Percentiles rank a stretch among this genome's conserved stretches.
Evolutionary conservation across 1,140 invertebrate species (phyloP).

Genomic region (Temnothorax longispinosus): DNA sequence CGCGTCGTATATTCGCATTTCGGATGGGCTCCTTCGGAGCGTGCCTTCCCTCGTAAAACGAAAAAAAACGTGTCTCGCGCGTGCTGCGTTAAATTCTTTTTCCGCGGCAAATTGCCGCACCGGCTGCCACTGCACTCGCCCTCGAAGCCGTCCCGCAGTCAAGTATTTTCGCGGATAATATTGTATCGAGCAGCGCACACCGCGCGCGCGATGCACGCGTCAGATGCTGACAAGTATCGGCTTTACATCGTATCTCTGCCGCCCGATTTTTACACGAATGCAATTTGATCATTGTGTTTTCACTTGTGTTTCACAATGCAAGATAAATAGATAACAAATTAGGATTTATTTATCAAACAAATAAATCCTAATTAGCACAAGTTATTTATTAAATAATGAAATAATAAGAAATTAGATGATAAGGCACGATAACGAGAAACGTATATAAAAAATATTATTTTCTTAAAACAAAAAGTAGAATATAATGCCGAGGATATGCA

Average conservation of each 20-base stretch:
- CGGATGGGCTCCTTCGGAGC: not conserved
- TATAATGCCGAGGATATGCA: not conserved
- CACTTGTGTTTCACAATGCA: not conserved
- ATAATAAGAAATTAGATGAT: not conserved
- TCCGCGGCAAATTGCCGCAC: constrained; percentile 10
- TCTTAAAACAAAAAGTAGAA: not conserved
- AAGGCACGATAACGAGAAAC: not conserved
- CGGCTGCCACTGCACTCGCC: not conserved
- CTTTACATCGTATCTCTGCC: not conserved
- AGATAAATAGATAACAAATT: not conserved
- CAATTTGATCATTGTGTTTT: not conserved
- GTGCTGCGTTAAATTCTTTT: constrained; percentile 5
- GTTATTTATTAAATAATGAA: not conserved
- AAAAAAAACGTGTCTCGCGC: not conserved
- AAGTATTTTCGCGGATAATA: constrained; percentile 16
- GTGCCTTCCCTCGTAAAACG: not conserved
- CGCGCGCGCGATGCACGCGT: not conserved
- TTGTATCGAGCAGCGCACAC: not conserved
- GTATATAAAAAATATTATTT: not conserved
- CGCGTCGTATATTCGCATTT: constrained; percentile 2
- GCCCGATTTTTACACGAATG: constrained; percentile 10
- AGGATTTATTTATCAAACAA: too few relatives aligned
- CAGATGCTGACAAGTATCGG: not conserved
- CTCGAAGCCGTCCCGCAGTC: not conserved
- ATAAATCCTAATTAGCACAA: too few relatives aligned